Evolutionary conservation across 92 coral and sea anemone genomes (phyloP).

Genomic region (Micromussa lordhowensis): DNA sequence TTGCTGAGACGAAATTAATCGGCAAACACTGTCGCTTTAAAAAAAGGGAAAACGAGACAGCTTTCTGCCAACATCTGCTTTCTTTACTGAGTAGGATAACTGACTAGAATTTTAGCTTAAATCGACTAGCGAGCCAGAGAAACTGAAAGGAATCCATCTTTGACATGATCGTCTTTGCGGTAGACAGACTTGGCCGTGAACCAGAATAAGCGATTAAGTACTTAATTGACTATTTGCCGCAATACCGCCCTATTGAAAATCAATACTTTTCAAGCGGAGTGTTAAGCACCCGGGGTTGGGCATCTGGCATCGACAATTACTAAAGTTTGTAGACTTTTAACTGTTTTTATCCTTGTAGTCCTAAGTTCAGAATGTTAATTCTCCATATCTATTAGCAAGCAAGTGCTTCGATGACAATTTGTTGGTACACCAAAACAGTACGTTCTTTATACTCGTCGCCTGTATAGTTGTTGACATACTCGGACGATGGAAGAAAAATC

Average conservation of each 20-base stretch:
- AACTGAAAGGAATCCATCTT: too few species aligned
- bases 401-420: not conserved
- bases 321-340: not conserved
- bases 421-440: not conserved
- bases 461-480: not conserved
- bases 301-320: not conserved
- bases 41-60: too few species aligned
- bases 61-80: too few species aligned
- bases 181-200: not conserved
- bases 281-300: too few species aligned
- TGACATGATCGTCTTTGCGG: too few species aligned
- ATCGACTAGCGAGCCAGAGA: too few species aligned
- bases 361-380: not conserved
- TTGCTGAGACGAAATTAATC: not conserved
- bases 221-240: not conserved
- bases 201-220: not conserved
- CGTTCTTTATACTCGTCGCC: not conserved
- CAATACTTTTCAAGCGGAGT: not conserved
- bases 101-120: not conserved
- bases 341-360: not conserved
- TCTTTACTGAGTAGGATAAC: not conserved
- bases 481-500: too few species aligned
- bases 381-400: not conserved
- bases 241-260: not conserved
- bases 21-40: not conserved